These are phyloP conservation scores for Trichonephila clavipes DNA, from an alignment of 1,140 invertebrate species.

Conservation along the genomic window DNA sequence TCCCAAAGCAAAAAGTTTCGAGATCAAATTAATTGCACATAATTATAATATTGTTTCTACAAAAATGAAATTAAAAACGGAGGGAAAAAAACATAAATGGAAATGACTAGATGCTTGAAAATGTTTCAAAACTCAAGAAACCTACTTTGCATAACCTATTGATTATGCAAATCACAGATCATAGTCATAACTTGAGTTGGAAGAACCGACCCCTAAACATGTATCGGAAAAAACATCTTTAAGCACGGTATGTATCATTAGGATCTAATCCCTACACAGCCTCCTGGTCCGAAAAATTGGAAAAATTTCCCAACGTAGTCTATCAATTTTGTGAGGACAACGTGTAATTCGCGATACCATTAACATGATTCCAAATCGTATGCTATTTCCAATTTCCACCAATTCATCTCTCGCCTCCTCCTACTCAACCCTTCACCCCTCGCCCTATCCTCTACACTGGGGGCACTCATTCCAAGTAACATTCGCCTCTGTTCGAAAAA, in stretches of 20 bases:
- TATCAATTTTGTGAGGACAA: conserved; percentile 59
- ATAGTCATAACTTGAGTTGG: no score
- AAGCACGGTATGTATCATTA: neutral
- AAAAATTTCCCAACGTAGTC: conserved; percentile 20
- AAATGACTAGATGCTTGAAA: no score
- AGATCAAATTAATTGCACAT: no score
- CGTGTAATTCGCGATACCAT: conserved; percentile 33
- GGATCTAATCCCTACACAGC: neutral
- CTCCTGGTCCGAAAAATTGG: conserved; percentile 15
- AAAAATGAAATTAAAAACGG: no score
- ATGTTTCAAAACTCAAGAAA: no score
- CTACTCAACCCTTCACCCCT: neutral
- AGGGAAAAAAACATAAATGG: no score
- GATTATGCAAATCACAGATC: no score
- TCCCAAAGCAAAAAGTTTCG: no score
- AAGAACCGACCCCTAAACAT: no score
- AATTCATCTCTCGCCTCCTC: conserved; percentile 44
- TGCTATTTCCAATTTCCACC: conserved; percentile 62
- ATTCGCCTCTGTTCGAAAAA: conserved; percentile 1
- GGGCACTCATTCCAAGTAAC: conserved; percentile 34
- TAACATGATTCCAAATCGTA: conserved; percentile 56
- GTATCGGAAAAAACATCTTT: neutral
- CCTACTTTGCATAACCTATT: no score
- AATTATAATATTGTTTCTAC: no score
- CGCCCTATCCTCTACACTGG: neutral